phyloP scores from a whole-genome alignment of 2,888 invertebrate species.

The Steinernema hermaphroditum region DNA sequence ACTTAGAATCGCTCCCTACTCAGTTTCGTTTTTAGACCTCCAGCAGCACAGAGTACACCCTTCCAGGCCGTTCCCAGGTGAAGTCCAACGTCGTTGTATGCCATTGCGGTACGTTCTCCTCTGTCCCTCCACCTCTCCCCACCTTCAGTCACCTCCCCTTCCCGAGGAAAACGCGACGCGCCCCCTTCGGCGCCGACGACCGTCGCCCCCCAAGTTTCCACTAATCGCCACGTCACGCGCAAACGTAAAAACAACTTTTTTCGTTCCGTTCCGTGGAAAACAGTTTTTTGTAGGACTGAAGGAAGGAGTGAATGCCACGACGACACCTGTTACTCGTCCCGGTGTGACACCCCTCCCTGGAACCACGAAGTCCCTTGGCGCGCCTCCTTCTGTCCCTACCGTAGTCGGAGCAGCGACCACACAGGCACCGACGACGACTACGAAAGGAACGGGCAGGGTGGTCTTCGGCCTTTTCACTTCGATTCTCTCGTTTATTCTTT shows the following conservation, averaged over 20 bases:
- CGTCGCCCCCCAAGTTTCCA: neutral
- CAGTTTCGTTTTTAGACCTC: too few species aligned
- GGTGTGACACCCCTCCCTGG: neutral
- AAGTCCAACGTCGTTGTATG: neutral
- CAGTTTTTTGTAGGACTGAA: slow-evolving; percentile 17
- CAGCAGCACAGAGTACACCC: too few species aligned
- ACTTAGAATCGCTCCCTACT: too few species aligned
- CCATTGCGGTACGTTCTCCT: neutral
- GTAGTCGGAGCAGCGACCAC: neutral
- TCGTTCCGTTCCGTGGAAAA: neutral
- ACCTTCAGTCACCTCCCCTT: neutral
- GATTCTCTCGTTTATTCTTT: too few species aligned
- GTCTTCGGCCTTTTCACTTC: neutral
- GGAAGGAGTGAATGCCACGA: neutral
- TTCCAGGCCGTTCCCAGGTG: too few species aligned
- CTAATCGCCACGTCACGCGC: slow-evolving; percentile 14
- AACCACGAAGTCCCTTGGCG: neutral
- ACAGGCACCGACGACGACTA: neutral
- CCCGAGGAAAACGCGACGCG: neutral
- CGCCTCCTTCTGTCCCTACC: neutral
- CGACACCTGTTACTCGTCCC: too few species aligned
- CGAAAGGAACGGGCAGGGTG: neutral
- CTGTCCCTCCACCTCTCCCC: neutral
- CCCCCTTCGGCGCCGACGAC: neutral
- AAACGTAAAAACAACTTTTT: too few species aligned